Evolutionary conservation across 2,888 invertebrate genomes (phyloP).

Genomic region (Conistra vaccinii): DNA sequence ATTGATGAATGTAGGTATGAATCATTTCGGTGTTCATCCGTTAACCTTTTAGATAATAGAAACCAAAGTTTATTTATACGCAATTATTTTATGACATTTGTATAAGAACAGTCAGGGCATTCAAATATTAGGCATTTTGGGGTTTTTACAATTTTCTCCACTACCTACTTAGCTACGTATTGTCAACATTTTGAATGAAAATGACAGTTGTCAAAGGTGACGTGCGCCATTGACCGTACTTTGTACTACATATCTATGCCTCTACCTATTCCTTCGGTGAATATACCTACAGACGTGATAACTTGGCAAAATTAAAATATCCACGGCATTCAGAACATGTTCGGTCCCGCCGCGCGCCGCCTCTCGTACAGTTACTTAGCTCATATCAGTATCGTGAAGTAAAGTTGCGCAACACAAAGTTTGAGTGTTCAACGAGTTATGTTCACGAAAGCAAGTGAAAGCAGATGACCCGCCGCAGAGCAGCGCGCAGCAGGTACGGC

Average conservation of each 20-base stretch:
- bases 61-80: neutral
- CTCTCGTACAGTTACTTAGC: neutral
- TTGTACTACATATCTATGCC: neutral
- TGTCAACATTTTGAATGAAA: neutral
- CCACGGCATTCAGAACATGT: neutral
- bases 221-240: neutral
- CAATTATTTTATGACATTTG: neutral
- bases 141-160: neutral
- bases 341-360: neutral
- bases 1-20: neutral
- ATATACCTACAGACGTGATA: neutral
- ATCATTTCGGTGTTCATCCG: neutral
- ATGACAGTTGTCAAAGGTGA: neutral
- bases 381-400: neutral
- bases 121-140: neutral
- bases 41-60: neutral
- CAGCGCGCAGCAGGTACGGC: neutral
- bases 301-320: neutral
- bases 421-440: conserved; percentile 1
- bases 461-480: conserved; percentile 27
- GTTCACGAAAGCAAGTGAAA: conserved; percentile 24
- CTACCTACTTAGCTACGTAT: no score
- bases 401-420: conserved; percentile 1
- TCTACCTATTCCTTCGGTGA: neutral
- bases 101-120: neutral